Conservation (phyloP, 2,888 invertebrate genomes). For the Cataglyphis rosenhaueri region DNA sequence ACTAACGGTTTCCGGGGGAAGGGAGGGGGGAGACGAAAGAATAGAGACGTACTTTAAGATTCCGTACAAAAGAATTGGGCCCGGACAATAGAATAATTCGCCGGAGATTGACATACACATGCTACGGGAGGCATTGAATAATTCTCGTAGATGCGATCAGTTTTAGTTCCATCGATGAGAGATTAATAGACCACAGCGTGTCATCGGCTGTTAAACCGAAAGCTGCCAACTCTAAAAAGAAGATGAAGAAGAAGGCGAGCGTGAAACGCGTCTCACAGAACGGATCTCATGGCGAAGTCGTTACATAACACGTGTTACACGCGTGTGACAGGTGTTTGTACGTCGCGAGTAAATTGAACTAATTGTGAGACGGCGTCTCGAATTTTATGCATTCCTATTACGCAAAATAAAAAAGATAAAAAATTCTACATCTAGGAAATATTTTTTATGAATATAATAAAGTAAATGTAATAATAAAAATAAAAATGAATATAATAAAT, state of each 20-base stretch:
- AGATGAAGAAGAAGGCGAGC: constrained; percentile 56
- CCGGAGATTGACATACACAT: constrained; percentile 32
- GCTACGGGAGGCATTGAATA: constrained; percentile 27
- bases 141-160: constrained; percentile 21
- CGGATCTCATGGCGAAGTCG: constrained; percentile 70
- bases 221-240: constrained; percentile 39
- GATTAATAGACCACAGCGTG: constrained; percentile 46
- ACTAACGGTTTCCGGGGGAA: background rate
- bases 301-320: constrained; percentile 67
- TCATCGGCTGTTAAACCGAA: constrained; percentile 35
- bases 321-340: constrained; percentile 63
- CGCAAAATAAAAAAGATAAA: background rate
- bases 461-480: no score
- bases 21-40: background rate
- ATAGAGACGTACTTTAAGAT: background rate
- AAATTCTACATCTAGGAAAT: no score
- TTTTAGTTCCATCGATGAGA: constrained; percentile 35
- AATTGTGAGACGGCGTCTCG: constrained; percentile 22
- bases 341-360: constrained; percentile 43
- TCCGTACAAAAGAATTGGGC: constrained; percentile 7
- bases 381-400: constrained; percentile 47
- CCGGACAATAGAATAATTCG: constrained; percentile 5
- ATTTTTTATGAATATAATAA: no score
- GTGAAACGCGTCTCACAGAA: constrained; percentile 62
- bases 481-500: no score